phyloP scores from a whole-genome alignment of 2,113 vertebrate species.

The Trichomycterus rosablanca region DNA sequence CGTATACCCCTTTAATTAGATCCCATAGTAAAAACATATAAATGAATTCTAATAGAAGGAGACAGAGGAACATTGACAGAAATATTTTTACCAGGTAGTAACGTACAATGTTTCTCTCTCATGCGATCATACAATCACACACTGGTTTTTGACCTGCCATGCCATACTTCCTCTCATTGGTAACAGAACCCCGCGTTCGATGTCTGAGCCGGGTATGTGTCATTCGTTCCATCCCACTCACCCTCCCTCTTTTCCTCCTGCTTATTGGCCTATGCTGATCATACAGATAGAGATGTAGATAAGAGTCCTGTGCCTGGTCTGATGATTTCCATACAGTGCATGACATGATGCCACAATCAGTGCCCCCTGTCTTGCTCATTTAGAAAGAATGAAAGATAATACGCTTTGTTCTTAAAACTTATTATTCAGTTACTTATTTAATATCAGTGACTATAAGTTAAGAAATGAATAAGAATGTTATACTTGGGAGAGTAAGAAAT shows the following conservation, averaged over 20 bases:
- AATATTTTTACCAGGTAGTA: constrained; percentile 12
- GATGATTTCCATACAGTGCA: constrained; percentile 30
- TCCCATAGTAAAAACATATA: too few relatives aligned
- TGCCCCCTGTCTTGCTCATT: constrained; percentile 4
- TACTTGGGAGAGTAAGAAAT: too few relatives aligned
- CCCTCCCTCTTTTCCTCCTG: constrained; percentile 25
- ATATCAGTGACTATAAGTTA: too few relatives aligned
- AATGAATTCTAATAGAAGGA: background rate
- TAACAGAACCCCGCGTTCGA: constrained; percentile 51
- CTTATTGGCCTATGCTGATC: constrained; percentile 28
- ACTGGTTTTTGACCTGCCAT: constrained; percentile 31
- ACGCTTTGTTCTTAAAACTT: too few relatives aligned
- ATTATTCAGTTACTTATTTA: too few relatives aligned
- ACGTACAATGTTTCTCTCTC: constrained; percentile 24
- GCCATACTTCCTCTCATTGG: constrained; percentile 41
- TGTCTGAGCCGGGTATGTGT: constrained; percentile 51
- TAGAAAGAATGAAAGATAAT: constrained; percentile 26
- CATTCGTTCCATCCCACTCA: constrained; percentile 50
- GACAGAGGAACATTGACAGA: too few relatives aligned
- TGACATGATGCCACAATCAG: constrained; percentile 35
- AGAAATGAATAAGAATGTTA: too few relatives aligned
- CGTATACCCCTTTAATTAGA: too few relatives aligned
- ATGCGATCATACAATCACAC: constrained; percentile 4
- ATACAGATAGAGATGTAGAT: constrained; percentile 45
- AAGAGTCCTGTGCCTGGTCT: constrained; percentile 32